Evolutionary conservation across 2,113 vertebrate species (phyloP).

Genomic region (Terrapene triunguis): DNA sequence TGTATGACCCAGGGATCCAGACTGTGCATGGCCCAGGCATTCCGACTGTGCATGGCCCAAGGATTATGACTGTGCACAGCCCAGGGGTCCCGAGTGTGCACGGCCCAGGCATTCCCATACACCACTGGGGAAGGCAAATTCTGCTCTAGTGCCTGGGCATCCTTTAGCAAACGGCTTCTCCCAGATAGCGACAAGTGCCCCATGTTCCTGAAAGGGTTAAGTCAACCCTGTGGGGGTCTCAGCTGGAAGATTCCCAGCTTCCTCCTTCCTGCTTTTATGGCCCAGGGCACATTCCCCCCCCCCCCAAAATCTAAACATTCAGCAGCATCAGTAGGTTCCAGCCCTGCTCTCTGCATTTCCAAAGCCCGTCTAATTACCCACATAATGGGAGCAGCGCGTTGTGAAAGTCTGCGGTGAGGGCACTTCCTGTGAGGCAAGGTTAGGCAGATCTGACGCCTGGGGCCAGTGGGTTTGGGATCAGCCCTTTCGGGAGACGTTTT

Average conservation of each 20-base stretch:
- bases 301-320: neutral
- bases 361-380: slow-evolving; percentile 44
- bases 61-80: too few relatives aligned
- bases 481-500: slow-evolving; percentile 21
- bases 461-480: slow-evolving; percentile 55
- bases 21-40: too few relatives aligned
- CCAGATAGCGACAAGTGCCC: neutral
- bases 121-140: neutral
- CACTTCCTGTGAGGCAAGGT: slow-evolving; percentile 68
- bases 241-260: slow-evolving; percentile 23
- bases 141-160: neutral
- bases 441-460: slow-evolving; percentile 52
- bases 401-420: slow-evolving; percentile 48
- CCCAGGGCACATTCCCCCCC: neutral
- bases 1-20: too few relatives aligned
- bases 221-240: neutral
- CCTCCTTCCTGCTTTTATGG: slow-evolving; percentile 40
- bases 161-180: neutral
- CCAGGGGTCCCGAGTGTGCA: neutral
- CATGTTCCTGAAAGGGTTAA: slow-evolving; percentile 26
- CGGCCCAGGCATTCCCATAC: neutral
- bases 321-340: slow-evolving; percentile 6
- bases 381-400: slow-evolving; percentile 10
- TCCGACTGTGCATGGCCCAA: too few relatives aligned
- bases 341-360: slow-evolving; percentile 39